Evolutionary conservation across 2,888 invertebrate species (phyloP).

Genomic region (Agrochola lota): DNA sequence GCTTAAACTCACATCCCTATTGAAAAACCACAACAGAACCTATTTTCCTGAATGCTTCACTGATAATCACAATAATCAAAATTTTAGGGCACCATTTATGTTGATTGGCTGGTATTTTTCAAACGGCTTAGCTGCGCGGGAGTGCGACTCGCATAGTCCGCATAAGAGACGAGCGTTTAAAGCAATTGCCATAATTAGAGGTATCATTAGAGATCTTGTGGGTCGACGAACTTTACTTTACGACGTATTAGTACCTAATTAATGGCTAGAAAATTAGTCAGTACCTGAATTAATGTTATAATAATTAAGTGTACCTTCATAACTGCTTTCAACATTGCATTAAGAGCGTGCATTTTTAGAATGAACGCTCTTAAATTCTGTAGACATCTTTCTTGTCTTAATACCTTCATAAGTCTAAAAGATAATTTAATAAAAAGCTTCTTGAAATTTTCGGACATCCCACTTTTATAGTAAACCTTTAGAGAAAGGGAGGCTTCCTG

Average conservation of each 20-base stretch:
- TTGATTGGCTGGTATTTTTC: constrained; percentile 55
- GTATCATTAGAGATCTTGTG: constrained; percentile 61
- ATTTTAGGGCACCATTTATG: constrained; percentile 64
- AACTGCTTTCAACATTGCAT: not conserved
- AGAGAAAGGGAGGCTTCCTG: not conserved
- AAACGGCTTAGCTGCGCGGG: constrained; percentile 40
- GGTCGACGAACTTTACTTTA: constrained; percentile 49
- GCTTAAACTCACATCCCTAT: not conserved
- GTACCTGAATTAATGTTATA: not conserved
- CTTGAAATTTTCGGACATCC: not conserved
- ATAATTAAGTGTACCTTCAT: not conserved
- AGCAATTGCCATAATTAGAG: constrained; percentile 70
- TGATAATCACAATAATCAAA: constrained; percentile 54
- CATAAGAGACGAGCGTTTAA: constrained; percentile 62
- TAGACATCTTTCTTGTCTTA: too few relatives aligned
- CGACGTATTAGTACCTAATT: constrained; percentile 36
- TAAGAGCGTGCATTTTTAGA: too few relatives aligned
- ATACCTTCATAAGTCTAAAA: not conserved
- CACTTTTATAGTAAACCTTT: not conserved
- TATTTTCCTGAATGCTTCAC: constrained; percentile 23
- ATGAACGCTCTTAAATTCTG: not conserved
- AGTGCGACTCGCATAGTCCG: constrained; percentile 62
- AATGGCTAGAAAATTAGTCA: not conserved
- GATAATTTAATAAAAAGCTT: not conserved
- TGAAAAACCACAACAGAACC: constrained; percentile 11